Evolutionary conservation across 2,888 invertebrate species (phyloP).

Genomic region (Epinotia bilunana): DNA sequence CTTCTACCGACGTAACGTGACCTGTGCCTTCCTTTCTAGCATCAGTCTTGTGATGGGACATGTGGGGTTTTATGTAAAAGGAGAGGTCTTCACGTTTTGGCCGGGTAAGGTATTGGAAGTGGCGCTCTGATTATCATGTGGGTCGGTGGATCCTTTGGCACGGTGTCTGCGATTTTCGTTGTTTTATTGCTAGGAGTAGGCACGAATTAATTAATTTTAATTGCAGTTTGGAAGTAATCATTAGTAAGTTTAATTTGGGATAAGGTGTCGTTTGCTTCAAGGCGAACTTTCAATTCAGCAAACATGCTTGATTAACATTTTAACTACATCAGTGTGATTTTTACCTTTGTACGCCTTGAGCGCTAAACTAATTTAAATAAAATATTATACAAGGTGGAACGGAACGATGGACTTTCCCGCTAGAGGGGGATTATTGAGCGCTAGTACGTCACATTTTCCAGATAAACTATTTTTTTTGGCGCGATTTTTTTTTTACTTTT

Average conservation of each 20-base stretch:
- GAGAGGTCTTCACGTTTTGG: conserved; percentile 52
- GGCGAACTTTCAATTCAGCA: background rate
- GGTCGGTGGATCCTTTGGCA: conserved; percentile 67
- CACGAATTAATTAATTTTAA: background rate
- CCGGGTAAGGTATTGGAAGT: conserved; percentile 54
- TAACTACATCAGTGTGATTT: background rate
- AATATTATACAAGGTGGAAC: no score
- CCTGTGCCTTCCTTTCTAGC: conserved; percentile 45
- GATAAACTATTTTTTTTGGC: no score
- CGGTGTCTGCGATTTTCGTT: conserved; percentile 49
- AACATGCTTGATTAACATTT: background rate
- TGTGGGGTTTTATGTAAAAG: conserved; percentile 40
- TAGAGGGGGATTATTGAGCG: no score
- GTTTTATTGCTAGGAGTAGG: conserved; percentile 36
- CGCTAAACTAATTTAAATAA: no score
- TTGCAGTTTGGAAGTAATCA: background rate
- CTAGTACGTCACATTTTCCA: no score
- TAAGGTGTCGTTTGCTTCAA: background rate
- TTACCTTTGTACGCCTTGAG: no score
- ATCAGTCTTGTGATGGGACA: conserved; percentile 15
- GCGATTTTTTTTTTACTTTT: no score
- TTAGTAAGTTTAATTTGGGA: background rate
- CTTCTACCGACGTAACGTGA: conserved; percentile 51
- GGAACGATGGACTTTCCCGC: no score
- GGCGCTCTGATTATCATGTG: conserved; percentile 66